Evolutionary conservation across 1,140 invertebrate genomes (phyloP), one percentile per base, ranked within the genome.

Genomic region (Oryctes rhinoceros): DNA sequence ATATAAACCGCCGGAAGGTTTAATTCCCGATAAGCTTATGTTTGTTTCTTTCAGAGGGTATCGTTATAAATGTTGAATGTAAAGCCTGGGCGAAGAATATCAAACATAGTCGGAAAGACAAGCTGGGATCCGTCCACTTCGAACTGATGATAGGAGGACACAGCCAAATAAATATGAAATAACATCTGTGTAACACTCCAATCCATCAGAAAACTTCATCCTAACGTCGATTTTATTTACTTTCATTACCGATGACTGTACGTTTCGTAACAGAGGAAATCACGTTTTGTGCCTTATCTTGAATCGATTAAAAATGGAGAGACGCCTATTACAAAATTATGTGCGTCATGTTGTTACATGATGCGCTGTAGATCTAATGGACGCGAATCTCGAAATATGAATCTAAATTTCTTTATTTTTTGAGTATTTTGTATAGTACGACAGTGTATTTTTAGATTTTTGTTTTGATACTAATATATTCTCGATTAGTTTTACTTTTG

Each of bases 31-130:
- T 78, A 59, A 15, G n/a, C 30, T 62, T 35, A 62, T 30, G 62
- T 80, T 47, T 13, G 3, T 76, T 79, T 81, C 80, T 91, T 90
- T 10, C 89, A 94, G 94, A 92, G 85, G 95, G 95, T 67, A 94
- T 97, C 47, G 90, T 98, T 81, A 96, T 98, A 87, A 97, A 98
- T 90, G 94, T 98, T 88, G 96, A 98, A 89, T 98, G 97, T 90
- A 96, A 96, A 90, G 96, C 96, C 82, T 98, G 96, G 96, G 96
- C 97, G 83, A 93, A 94, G 87, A 98, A 98, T 90, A 98, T 99
- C 84, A 87, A 91, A 78, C 96, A 97, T 87, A 94, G 96, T 88
- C 91, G 95, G 85, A 91, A 92, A 86, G 95, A 97, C 84, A 92
- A 95, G 86, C 93, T 95, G 86, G 97, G 97, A 84, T 96, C 95